Conservation (phyloP, 2,888 invertebrate genomes). For the Tethea ocularis region DNA sequence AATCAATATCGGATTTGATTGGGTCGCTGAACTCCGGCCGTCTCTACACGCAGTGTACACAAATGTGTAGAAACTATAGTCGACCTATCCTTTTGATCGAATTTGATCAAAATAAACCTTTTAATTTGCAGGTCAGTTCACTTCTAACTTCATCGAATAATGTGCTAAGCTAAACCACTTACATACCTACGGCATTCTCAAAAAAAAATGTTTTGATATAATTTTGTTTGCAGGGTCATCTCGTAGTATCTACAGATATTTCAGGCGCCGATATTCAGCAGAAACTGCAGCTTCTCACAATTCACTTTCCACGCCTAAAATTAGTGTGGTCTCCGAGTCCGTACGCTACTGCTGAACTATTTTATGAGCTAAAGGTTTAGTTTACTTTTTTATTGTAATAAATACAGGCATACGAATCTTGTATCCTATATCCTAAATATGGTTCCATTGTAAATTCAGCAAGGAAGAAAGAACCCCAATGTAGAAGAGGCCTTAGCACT, state of each 20-base stretch:
- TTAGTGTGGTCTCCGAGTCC: conserved; percentile 98
- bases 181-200: not conserved
- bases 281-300: conserved; percentile 95
- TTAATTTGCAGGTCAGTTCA: conserved; percentile 89
- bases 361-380: conserved; percentile 95
- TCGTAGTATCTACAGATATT: conserved; percentile 90
- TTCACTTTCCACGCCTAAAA: conserved; percentile 96
- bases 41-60: conserved; percentile 96
- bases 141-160: too few relatives aligned
- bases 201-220: not conserved
- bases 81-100: conserved; percentile 97
- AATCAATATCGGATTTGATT: conserved; percentile 97
- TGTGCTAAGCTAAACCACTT: too few relatives aligned
- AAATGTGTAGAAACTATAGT: conserved; percentile 95
- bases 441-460: conserved; percentile 67
- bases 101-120: conserved; percentile 97
- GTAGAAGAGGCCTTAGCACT: conserved; percentile 88
- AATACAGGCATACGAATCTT: too few relatives aligned
- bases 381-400: conserved; percentile 1
- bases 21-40: conserved; percentile 97
- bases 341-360: conserved; percentile 97
- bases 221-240: conserved; percentile 86
- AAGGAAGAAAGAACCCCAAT: conserved; percentile 92
- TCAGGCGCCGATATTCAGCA: conserved; percentile 91
- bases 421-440: not conserved